Percentiles rank a stretch among this genome's conserved stretches.
phyloP scores from a whole-genome alignment of 92 coral and sea anemone species.

The Siderastrea radians region DNA sequence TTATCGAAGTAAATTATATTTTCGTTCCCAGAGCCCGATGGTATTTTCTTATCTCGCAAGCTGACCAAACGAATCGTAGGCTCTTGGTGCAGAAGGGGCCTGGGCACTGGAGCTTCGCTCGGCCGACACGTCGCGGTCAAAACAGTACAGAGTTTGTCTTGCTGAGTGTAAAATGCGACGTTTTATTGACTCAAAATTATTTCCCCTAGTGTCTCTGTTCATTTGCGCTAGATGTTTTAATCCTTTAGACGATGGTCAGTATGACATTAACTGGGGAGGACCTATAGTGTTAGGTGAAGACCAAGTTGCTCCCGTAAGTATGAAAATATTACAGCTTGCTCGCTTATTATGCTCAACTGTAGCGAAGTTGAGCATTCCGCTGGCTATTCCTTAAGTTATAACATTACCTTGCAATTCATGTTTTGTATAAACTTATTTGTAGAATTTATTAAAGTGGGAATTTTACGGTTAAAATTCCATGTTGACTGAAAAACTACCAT shows the following conservation, averaged over 20 bases:
- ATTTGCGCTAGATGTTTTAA: conserved; percentile 71
- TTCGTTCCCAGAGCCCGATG: too few species aligned
- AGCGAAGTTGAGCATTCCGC: neutral
- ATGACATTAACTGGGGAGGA: conserved; percentile 95
- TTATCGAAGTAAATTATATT: too few species aligned
- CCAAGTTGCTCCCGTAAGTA: conserved; percentile 82
- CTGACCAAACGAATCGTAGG: too few species aligned
- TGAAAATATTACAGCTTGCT: neutral
- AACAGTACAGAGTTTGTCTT: neutral
- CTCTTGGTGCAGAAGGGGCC: neutral
- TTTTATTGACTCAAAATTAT: neutral
- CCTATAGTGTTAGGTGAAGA: conserved; percentile 84
- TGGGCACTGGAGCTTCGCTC: conserved; percentile 30
- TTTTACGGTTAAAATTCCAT: too few species aligned
- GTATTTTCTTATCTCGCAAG: too few species aligned
- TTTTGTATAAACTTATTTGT: neutral
- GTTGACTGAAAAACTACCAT: too few species aligned
- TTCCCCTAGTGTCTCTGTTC: conserved; percentile 61
- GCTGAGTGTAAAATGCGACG: conserved; percentile 3
- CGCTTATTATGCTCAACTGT: conserved; percentile 3
- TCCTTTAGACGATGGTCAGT: conserved; percentile 87
- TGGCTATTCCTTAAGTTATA: neutral
- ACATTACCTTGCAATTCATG: neutral
- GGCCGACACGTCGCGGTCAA: conserved; percentile 5
- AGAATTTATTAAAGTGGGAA: too few species aligned